A percentile compares a stretch with the other conserved stretches of the same genome.
phyloP scores from a whole-genome alignment of 2,113 vertebrate species.

The Gobiocypris rarus region DNA sequence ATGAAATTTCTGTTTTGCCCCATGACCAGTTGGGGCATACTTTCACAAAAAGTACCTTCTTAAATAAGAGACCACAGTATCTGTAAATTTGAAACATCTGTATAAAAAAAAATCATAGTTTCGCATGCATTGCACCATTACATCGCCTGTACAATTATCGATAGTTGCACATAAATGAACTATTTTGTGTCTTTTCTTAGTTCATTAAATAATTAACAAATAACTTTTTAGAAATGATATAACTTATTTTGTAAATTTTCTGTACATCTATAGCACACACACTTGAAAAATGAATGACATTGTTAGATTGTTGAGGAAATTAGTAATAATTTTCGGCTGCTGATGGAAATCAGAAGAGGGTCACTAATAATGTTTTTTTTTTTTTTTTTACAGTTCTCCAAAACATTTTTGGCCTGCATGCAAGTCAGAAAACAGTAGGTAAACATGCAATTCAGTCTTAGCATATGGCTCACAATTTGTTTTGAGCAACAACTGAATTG shows the following conservation, averaged over 20 bases:
- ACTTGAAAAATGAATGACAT: no score
- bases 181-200: neutral
- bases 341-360: neutral
- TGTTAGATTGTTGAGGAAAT: neutral
- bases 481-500: neutral
- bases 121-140: neutral
- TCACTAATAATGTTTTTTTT: neutral
- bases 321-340: neutral
- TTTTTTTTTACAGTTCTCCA: neutral
- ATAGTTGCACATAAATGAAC: neutral
- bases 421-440: neutral
- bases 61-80: conserved; percentile 19
- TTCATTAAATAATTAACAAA: no score
- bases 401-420: neutral
- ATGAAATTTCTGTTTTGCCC: conserved; percentile 14
- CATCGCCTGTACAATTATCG: neutral
- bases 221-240: no score
- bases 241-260: no score
- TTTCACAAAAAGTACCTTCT: conserved; percentile 26
- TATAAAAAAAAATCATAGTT: neutral
- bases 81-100: neutral
- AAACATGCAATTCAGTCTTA: neutral
- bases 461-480: neutral
- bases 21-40: neutral
- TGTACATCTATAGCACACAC: no score